Base-by-base conservation (phyloP, 2,113 vertebrate species). In the Amia ocellicauda region DNA sequence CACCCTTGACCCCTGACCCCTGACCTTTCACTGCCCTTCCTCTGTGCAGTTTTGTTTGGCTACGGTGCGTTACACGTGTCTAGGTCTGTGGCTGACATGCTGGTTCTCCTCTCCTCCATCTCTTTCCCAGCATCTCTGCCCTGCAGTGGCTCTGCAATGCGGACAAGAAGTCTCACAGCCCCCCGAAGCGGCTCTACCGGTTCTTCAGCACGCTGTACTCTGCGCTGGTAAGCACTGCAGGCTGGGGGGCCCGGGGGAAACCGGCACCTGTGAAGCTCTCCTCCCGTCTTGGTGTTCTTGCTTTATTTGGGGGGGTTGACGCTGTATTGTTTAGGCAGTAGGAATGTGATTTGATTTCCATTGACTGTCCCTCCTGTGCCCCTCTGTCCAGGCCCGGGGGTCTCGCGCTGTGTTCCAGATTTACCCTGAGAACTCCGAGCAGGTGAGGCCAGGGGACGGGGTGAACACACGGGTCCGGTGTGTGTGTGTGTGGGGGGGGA, bases 61-160 rank as follows among this genome's bases (percentile, higher is more conserved):
- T 23, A 17, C 36, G 8, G 4, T 13, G 24, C 42, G 19, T 31
- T 7, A n/a, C 17, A 3, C 14, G 17, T 14, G 31, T 26, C 3
- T 60, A 28, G 45, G 14, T 20, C 9, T 4, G 4, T 61, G 31
- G 4, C 9, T 42, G 20, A 36, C 19, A 5, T 47, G 53, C 40
- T 22, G n/a, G 2, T 10, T 17, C 7, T 20, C 40, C 61, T 29
- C 36, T n/a, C n/a, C n/a, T n/a, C n/a, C n/a, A n/a, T 49, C 13
- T 28, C 3, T 66, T 40, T 62, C 0, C 42, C 66, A 99, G 97
- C 73, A 97, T 99, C 68, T 99, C 97, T 0, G 96, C 97, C 0
- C 87, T 98, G 67, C 97, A 99, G 78, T 99, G 97, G 97, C 91
- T 99, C 41, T 99, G 97, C 68, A 98, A 93, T 0, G 94, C 97